These are phyloP conservation scores for Hydriomena furcata DNA, from an alignment of 2,888 invertebrate species.

Conservation along the genomic window DNA sequence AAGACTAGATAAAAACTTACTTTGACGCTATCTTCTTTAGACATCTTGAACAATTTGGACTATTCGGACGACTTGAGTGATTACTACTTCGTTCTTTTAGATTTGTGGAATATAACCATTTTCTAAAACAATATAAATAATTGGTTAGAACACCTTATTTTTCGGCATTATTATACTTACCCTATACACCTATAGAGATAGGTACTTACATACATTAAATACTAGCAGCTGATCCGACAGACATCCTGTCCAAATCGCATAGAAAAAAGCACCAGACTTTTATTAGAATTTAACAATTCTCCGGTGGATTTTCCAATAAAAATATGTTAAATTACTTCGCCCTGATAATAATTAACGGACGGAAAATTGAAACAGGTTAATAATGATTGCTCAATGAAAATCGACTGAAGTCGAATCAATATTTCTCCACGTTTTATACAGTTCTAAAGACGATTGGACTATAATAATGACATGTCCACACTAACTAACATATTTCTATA, in stretches of 20 bases:
- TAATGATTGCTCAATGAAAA: neutral
- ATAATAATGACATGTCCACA: constrained; percentile 1
- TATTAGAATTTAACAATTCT: too few relatives aligned
- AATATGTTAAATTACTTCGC: too few relatives aligned
- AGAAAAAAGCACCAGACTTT: too few relatives aligned
- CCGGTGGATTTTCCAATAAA: too few relatives aligned
- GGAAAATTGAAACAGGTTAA: too few relatives aligned
- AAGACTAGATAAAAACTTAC: constrained; percentile 1
- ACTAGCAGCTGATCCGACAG: too few relatives aligned
- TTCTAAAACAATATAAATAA: constrained; percentile 4
- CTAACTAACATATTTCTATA: neutral
- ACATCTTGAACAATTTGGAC: constrained; percentile 13
- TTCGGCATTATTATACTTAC: too few relatives aligned
- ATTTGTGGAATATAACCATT: neutral
- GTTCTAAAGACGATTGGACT: neutral
- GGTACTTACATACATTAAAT: too few relatives aligned
- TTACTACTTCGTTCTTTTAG: constrained; percentile 1
- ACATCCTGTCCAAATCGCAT: too few relatives aligned
- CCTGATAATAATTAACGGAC: too few relatives aligned
- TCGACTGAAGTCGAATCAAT: neutral
- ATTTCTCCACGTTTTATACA: constrained; percentile 13
- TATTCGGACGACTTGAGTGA: neutral
- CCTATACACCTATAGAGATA: too few relatives aligned
- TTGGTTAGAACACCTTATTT: too few relatives aligned
- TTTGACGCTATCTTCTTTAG: constrained; percentile 23